Base-by-base conservation (phyloP, 2,888 invertebrate genomes). In the Steinernema carpocapsae region DNA sequence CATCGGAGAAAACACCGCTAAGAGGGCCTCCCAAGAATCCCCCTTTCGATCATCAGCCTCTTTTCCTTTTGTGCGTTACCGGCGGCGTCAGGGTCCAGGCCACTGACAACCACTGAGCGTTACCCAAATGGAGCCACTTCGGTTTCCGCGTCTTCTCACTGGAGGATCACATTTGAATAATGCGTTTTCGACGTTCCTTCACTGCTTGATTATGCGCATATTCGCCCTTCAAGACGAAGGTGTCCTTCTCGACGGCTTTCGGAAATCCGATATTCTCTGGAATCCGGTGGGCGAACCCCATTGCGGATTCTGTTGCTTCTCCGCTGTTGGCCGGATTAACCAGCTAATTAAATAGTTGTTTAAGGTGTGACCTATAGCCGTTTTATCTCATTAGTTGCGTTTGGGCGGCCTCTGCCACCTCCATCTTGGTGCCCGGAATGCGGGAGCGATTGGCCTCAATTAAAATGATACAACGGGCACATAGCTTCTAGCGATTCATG, bases 171-270 rank as follows among this genome's bases (percentile, higher is more conserved):
- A 56, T 56, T 56, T 56, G 56, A 56, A 56, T 56, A 56, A 56
- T 56, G 56, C 56, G 56, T 56, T 56, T 56, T 56, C 56, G 56
- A 56, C 56, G 56, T 56, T 56, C 56, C 56, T 22, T 26, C 56
- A 17, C 56, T 26, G 26, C 56, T 56, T 56, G 56, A 56, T 56
- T 56, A 56, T 56, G 56, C 56, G 56, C 56, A 26, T 26, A 56
- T 56, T 56, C 56, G 56, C 56, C 56, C 56, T 56, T 56, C 56
- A 22, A 56, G 26, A 19, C 22, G 2, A 26, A 26, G 56, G 7
- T 43, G 14, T 56, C 56, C 4, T 26, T 19, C 56, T 56, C 56
- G 12, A 26, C 22, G 48, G 48, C 19, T 6, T 17, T 14, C 26
- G 24, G 24, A 56, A 56, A 56, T 56, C 56, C 56, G 26, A 6